Conservation (phyloP, 2,888 invertebrate genomes). For the Lasius platythorax region DNA sequence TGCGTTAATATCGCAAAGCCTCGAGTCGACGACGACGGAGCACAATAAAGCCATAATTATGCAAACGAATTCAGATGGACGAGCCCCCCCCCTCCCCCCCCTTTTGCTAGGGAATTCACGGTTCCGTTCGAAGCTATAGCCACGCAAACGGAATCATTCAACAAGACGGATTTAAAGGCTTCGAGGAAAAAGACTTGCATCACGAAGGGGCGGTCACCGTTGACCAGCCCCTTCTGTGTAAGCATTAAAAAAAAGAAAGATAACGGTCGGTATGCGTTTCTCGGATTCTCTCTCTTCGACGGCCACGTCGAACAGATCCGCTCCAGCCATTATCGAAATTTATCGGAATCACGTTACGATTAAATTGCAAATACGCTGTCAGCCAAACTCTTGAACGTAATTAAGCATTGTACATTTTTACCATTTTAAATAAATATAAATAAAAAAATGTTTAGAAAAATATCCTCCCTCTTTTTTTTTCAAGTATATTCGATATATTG, state of each 20-base stretch:
- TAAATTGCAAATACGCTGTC: slow-evolving; percentile 15
- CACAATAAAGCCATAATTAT: slow-evolving; percentile 32
- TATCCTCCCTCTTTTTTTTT: background rate
- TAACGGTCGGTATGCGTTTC: slow-evolving; percentile 3
- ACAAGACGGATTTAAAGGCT: slow-evolving; percentile 64
- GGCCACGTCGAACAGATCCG: slow-evolving; percentile 10
- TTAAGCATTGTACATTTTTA: background rate
- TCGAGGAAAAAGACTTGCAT: slow-evolving; percentile 54
- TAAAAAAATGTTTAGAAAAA: background rate
- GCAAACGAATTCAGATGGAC: slow-evolving; percentile 44
- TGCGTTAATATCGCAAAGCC: slow-evolving; percentile 35
- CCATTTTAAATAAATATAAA: background rate
- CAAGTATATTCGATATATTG: background rate
- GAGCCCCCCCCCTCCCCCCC: background rate
- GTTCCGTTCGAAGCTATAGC: slow-evolving; percentile 32
- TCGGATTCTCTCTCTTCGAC: slow-evolving; percentile 8
- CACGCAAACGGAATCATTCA: slow-evolving; percentile 50
- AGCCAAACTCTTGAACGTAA: background rate
- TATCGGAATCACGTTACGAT: background rate
- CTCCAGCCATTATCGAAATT: slow-evolving; percentile 24
- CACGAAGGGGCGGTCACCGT: slow-evolving; percentile 68
- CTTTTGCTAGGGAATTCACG: slow-evolving; percentile 16
- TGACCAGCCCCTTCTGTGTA: slow-evolving; percentile 77
- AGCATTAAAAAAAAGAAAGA: slow-evolving; percentile 51
- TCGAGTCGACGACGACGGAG: background rate